Evolutionary conservation across 1,140 invertebrate species (phyloP).

Genomic region (Holcopasites calliopsidis): DNA sequence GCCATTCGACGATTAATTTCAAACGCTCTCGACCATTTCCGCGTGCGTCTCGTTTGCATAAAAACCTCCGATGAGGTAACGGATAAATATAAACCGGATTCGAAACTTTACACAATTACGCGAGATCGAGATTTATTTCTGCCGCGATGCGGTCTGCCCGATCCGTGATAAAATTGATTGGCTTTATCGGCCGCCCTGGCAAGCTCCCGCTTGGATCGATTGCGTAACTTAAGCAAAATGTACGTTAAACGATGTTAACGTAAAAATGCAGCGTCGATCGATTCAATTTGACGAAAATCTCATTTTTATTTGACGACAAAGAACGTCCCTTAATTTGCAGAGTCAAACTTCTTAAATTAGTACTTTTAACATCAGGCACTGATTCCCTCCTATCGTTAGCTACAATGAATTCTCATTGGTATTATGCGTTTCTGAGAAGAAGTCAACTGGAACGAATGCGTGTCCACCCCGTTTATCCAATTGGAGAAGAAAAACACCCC

Average conservation of each 20-base stretch:
- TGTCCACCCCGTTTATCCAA: too few species aligned
- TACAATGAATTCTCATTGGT: background rate
- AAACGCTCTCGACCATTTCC: background rate
- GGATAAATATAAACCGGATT: background rate
- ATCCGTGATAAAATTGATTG: background rate
- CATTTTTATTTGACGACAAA: background rate
- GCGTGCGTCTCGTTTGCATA: background rate
- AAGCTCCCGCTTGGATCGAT: background rate
- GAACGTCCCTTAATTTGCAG: background rate
- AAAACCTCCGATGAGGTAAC: background rate
- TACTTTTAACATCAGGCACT: background rate
- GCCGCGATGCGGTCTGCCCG: too few species aligned
- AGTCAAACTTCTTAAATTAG: constrained; percentile 5
- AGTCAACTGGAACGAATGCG: too few species aligned
- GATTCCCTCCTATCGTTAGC: background rate
- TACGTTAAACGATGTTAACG: background rate
- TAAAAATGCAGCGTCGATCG: constrained; percentile 32
- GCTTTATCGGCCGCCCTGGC: background rate
- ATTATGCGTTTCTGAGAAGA: too few species aligned
- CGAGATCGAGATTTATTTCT: background rate
- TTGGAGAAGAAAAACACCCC: too few species aligned
- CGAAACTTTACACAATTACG: background rate
- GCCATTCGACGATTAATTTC: background rate
- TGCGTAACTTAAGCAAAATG: background rate
- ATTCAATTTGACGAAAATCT: background rate